These are phyloP conservation scores for Hydractinia symbiolongicarpus DNA, from an alignment of 30 jellyfish, hydroid and myxozoan species.

Conservation along the genomic window DNA sequence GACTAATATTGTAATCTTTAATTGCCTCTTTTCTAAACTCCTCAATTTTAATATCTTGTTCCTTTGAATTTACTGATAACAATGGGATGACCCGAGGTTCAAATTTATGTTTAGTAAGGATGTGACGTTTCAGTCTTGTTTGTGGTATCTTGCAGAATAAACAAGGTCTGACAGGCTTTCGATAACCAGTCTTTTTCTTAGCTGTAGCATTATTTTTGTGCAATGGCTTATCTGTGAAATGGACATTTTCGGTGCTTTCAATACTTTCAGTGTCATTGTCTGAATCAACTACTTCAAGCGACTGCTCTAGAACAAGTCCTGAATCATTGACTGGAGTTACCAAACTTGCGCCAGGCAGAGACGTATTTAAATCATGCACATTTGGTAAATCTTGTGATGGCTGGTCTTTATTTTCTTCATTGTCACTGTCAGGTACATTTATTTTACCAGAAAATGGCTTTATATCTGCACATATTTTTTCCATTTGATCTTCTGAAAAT, in stretches of 20 bases:
- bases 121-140: conserved; percentile 5
- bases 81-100: background rate
- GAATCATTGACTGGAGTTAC: background rate
- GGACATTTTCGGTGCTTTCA: background rate
- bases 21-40: background rate
- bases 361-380: too few species aligned
- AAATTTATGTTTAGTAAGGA: background rate
- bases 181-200: background rate
- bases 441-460: too few species aligned
- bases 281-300: background rate
- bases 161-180: background rate
- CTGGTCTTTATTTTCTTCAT: too few species aligned
- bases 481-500: too few species aligned
- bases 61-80: background rate
- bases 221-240: background rate
- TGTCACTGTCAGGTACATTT: too few species aligned
- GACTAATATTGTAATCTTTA: background rate
- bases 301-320: background rate
- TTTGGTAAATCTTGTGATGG: too few species aligned
- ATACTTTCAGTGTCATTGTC: background rate
- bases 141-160: background rate
- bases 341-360: background rate
- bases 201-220: background rate
- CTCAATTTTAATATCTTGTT: background rate
- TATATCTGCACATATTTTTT: too few species aligned